Evolutionary conservation across 2,888 invertebrate species (phyloP), one percentile per base, ranked within the genome.

Genomic region (Amaurobius ferox): DNA sequence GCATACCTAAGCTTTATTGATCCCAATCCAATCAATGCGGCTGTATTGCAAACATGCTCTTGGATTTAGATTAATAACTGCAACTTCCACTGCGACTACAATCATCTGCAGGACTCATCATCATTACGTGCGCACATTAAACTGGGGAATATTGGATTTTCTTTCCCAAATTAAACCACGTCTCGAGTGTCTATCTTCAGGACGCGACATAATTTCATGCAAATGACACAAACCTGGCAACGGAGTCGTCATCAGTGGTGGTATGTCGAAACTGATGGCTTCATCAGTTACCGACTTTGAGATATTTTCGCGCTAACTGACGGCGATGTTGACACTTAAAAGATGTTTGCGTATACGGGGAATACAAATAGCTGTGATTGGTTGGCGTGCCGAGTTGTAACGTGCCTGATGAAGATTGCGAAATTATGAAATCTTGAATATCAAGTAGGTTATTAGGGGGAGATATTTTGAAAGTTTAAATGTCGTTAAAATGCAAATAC

Each of bases 31-130:
- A 55, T 55, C 55, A 55, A 55, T 55, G 55, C 55, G 23, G 23
- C 23, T 1, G 55, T 16, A 23, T 55, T 55, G 23, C 55, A 55
- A 55, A 55, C 55, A 55, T 55, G 23, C 23, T 3, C 23, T 55
- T 23, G 23, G 74, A 61, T 81, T 81, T 74, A 76, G 81, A 81
- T 81, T 81, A 81, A 81, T 81, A 81, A 81, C 81, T 80, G 39
- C 68, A 70, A 71, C 79, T 79, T 79, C 44, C 62, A 78, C 70
- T 78, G n/a, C 62, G 19, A 23, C 19, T 55, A 55, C 55, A 55
- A 55, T 55, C 55, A 55, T 55, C 55, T 55, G 55, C 55, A 55
- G 23, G 23, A 55, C 55, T 55, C 55, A 55, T 55, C 55, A 55
- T 55, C 55, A 55, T 55, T 55, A 55, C 3, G 23, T 5, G 19